Evolutionary conservation across 2,888 invertebrate genomes (phyloP).

Genomic region (Standfussiana lucernea): DNA sequence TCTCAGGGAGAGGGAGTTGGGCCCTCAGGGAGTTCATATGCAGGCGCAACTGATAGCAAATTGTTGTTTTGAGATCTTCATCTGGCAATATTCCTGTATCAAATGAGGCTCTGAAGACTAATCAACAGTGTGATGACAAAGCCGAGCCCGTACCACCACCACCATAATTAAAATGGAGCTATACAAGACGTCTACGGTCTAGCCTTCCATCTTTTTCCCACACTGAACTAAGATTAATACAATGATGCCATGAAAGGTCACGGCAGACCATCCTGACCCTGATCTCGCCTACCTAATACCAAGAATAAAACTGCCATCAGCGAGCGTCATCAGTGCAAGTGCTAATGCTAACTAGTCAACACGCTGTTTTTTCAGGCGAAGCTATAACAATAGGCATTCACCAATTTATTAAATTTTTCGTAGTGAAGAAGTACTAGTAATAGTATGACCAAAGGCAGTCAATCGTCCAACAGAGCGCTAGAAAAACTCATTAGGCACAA

Average conservation of each 20-base stretch:
- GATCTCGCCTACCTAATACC: neutral
- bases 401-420: neutral
- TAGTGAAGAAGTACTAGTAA: neutral
- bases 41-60: neutral
- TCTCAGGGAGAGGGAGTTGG: no score
- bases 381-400: neutral
- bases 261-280: neutral
- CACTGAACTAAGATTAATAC: neutral
- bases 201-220: neutral
- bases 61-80: slow-evolving; percentile 2
- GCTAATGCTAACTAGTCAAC: neutral
- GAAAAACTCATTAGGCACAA: slow-evolving; percentile 12
- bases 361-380: slow-evolving; percentile 2
- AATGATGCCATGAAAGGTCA: neutral
- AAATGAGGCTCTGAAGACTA: no score
- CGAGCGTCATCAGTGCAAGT: neutral
- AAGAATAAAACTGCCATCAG: neutral
- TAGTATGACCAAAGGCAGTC: neutral
- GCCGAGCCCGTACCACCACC: neutral
- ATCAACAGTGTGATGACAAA: neutral
- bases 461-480: neutral
- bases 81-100: neutral
- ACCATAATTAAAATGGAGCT: neutral
- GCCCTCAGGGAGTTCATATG: neutral
- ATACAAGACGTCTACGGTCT: neutral